Percentiles rank a stretch among this genome's conserved stretches.
These are phyloP conservation scores for Perdix hodgsoniae DNA, from an alignment of 2,797 vertebrate genomes.

Conservation along the genomic window DNA sequence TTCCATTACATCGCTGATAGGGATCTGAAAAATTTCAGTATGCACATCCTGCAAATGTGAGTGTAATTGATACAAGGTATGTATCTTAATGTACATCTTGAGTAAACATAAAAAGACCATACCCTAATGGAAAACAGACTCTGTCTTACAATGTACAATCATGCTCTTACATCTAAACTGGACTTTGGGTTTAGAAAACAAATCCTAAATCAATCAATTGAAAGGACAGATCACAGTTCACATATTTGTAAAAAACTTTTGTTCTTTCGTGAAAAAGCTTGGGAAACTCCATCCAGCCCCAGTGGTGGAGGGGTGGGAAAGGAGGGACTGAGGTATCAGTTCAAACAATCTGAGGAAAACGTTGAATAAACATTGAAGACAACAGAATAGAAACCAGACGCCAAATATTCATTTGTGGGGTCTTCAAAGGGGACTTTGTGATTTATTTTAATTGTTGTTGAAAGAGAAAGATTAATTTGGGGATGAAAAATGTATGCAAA, in stretches of 20 bases:
- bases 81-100: constrained; percentile 71
- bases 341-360: constrained; percentile 69
- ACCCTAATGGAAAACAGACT: constrained; percentile 73
- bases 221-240: constrained; percentile 62
- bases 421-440: constrained; percentile 66
- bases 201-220: constrained; percentile 63
- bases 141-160: constrained; percentile 45
- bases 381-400: constrained; percentile 76
- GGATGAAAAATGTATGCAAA: constrained; percentile 64
- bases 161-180: constrained; percentile 63
- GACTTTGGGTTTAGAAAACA: constrained; percentile 65
- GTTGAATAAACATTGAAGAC: constrained; percentile 74
- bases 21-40: constrained; percentile 65
- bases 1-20: constrained; percentile 51
- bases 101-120: constrained; percentile 65
- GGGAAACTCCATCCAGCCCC: constrained; percentile 56
- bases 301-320: constrained; percentile 71
- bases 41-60: constrained; percentile 68
- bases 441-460: constrained; percentile 72
- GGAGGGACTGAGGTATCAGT: constrained; percentile 63
- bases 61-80: constrained; percentile 71
- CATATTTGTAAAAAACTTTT: constrained; percentile 51
- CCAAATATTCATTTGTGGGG: constrained; percentile 45
- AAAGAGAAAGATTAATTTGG: constrained; percentile 64
- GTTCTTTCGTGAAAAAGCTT: constrained; percentile 60